A percentile compares a stretch with the other conserved stretches of the same genome.
Conservation (phyloP, 2,888 invertebrate genomes). For the Megastigmus dorsalis region DNA sequence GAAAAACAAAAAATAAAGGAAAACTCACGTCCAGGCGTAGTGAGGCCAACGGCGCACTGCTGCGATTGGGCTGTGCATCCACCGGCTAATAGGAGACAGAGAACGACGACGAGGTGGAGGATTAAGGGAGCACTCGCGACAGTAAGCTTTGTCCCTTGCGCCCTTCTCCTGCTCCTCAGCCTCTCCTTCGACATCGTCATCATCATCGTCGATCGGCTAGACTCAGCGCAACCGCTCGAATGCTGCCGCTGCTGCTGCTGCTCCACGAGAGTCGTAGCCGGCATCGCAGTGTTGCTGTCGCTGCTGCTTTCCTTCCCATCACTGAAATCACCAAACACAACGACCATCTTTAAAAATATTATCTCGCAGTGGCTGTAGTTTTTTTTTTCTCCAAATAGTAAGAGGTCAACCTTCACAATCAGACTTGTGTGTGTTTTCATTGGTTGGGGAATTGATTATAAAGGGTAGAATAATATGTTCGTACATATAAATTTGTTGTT, state of each 20-base stretch:
- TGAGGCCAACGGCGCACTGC: conserved; percentile 60
- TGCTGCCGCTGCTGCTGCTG: conserved; percentile 12
- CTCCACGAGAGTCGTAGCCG: conserved; percentile 10
- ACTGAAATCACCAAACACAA: too few species aligned
- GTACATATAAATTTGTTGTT: too few species aligned
- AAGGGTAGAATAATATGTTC: too few species aligned
- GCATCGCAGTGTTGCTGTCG: conserved; percentile 28
- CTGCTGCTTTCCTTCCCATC: conserved; percentile 43
- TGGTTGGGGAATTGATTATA: too few species aligned
- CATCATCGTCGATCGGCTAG: not conserved
- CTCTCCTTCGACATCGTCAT: not conserved
- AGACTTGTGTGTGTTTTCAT: too few species aligned
- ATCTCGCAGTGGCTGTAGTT: too few species aligned
- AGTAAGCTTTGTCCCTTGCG: too few species aligned
- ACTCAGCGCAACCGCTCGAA: not conserved
- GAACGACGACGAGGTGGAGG: conserved; percentile 3
- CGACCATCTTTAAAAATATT: too few species aligned
- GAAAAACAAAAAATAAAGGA: too few species aligned
- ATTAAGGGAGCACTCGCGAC: not conserved
- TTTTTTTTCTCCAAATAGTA: too few species aligned
- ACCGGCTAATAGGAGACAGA: not conserved
- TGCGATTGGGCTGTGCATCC: conserved; percentile 47
- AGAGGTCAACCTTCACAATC: too few species aligned
- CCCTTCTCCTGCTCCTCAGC: conserved; percentile 3
- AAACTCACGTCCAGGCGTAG: conserved; percentile 70